A percentile compares a stretch with the other conserved stretches of the same genome.
phyloP scores from a whole-genome alignment of 2,888 invertebrate genomes.

The Acanthosepion esculentum region DNA sequence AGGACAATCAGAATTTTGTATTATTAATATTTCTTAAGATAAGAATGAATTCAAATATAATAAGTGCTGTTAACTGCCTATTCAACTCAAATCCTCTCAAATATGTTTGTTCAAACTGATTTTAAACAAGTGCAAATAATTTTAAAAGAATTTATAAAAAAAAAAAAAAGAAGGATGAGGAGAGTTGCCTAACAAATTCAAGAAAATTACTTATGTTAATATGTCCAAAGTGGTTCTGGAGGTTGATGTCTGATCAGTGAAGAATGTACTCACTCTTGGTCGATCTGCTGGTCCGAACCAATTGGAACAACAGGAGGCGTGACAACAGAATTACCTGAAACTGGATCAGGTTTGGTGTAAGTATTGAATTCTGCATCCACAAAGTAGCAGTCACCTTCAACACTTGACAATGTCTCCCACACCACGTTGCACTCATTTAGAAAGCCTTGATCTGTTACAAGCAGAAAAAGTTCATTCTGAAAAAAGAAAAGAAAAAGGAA shows the following conservation, averaged over 20 bases:
- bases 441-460: conserved; percentile 79
- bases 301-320: conserved; percentile 58
- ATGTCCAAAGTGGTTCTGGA: not conserved
- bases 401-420: conserved; percentile 79
- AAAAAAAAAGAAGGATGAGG: not conserved
- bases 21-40: no score
- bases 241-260: conserved; percentile 43
- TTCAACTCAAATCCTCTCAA: no score
- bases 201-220: not conserved
- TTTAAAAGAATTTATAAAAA: not conserved
- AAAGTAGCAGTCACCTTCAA: conserved; percentile 78
- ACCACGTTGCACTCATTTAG: conserved; percentile 77
- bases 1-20: not conserved
- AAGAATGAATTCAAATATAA: no score
- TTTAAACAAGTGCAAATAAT: no score
- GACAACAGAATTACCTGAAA: conserved; percentile 58
- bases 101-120: no score
- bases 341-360: conserved; percentile 67
- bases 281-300: conserved; percentile 75
- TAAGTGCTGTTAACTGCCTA: no score
- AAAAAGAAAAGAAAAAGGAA: conserved; percentile 52
- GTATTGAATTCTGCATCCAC: conserved; percentile 77
- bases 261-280: conserved; percentile 76
- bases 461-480: conserved; percentile 77
- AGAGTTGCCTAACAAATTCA: not conserved